A percentile compares a stretch with the other conserved stretches of the same genome.
Evolutionary conservation across 2,888 invertebrate genomes (phyloP).

Genomic region (Pimpla rufipes): DNA sequence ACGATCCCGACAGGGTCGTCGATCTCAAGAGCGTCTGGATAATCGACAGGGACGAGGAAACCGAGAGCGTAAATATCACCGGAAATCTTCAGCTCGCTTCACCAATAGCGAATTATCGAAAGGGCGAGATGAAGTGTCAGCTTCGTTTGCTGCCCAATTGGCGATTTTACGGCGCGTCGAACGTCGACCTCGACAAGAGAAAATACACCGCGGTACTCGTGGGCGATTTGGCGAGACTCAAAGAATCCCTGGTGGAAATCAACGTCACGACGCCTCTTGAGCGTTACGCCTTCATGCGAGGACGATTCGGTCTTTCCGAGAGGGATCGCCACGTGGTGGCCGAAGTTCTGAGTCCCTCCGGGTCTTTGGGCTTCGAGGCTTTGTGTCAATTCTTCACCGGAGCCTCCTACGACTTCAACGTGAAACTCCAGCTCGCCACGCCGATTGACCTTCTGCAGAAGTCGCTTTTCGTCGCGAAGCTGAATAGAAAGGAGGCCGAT

Average conservation of each 20-base stretch:
- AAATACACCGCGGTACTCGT: conserved; percentile 87
- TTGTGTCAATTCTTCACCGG: conserved; percentile 88
- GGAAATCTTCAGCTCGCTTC: conserved; percentile 89
- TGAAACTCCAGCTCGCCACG: conserved; percentile 91
- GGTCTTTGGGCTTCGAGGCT: conserved; percentile 90
- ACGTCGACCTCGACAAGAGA: conserved; percentile 90
- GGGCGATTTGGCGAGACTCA: conserved; percentile 90
- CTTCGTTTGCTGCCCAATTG: conserved; percentile 89
- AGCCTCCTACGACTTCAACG: conserved; percentile 88
- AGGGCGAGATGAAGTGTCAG: conserved; percentile 89
- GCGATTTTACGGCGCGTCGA: conserved; percentile 90
- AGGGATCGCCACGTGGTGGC: conserved; percentile 90
- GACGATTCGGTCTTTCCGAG: conserved; percentile 91
- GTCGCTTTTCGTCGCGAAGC: conserved; percentile 89
- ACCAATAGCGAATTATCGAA: conserved; percentile 89
- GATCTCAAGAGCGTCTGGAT: conserved; percentile 91
- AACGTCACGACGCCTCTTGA: conserved; percentile 92
- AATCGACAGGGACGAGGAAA: conserved; percentile 86
- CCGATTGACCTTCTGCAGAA: conserved; percentile 91
- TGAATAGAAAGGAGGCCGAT: conserved; percentile 90
- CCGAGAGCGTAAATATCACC: conserved; percentile 88
- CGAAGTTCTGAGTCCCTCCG: conserved; percentile 89
- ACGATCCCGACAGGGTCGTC: conserved; percentile 89
- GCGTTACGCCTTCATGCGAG: conserved; percentile 89
- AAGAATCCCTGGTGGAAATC: conserved; percentile 90